Evolutionary conservation across 2,888 invertebrate species (phyloP).

Genomic region (Galerucella pusilla): DNA sequence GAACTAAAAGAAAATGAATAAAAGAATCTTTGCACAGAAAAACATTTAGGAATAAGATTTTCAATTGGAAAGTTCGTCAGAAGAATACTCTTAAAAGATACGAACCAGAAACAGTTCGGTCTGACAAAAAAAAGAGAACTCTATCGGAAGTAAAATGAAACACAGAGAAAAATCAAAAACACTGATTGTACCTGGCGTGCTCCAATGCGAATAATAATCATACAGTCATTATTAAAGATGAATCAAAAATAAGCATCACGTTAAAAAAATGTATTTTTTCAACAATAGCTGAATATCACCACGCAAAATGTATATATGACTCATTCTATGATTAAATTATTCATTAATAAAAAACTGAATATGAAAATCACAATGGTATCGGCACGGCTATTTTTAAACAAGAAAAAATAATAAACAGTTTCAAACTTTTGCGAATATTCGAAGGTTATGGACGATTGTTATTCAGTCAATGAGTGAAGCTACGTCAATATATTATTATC

Average conservation of each 20-base stretch:
- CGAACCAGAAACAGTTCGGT: too few relatives aligned
- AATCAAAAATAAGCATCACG: background rate
- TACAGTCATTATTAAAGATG: background rate
- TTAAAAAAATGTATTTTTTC: background rate
- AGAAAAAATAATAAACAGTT: background rate
- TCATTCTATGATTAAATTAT: background rate
- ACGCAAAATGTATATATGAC: background rate
- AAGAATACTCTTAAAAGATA: too few relatives aligned
- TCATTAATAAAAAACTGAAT: background rate
- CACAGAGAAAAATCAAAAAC: too few relatives aligned
- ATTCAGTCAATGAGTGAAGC: background rate
- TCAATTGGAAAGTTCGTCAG: too few relatives aligned
- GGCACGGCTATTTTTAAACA: background rate
- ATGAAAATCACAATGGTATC: background rate
- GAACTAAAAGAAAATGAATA: too few relatives aligned
- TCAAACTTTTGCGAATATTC: background rate
- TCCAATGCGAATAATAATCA: background rate
- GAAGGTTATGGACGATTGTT: background rate
- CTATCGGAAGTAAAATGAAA: too few relatives aligned
- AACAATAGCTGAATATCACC: background rate
- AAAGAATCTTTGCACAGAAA: too few relatives aligned
- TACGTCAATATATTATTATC: background rate
- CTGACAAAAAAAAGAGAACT: too few relatives aligned
- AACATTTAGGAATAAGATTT: too few relatives aligned
- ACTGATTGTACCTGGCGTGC: too few relatives aligned